A percentile compares a stretch with the other conserved stretches of the same genome.
These are phyloP conservation scores for Drosophila neotestacea DNA, from an alignment of 2,888 invertebrate species.

Conservation along the genomic window DNA sequence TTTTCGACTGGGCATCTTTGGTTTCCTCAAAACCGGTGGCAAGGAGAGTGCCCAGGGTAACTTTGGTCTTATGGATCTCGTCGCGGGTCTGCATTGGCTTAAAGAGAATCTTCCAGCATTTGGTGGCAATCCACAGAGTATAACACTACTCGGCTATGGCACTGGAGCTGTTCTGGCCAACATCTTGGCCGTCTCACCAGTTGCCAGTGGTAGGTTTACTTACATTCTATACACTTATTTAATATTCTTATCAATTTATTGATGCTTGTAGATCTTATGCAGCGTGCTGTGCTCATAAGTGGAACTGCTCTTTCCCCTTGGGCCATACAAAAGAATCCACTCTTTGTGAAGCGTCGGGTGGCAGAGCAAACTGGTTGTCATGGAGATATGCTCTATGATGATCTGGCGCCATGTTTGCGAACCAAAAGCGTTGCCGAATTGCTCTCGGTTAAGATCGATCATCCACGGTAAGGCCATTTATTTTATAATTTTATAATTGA, in stretches of 20 bases:
- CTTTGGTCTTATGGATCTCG: conserved; percentile 95
- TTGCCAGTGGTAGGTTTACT: conserved; percentile 91
- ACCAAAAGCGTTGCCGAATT: conserved; percentile 91
- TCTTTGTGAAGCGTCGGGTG: conserved; percentile 92
- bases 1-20: conserved; percentile 95
- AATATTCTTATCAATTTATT: not conserved
- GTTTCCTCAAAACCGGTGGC: conserved; percentile 95
- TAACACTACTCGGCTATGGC: conserved; percentile 98
- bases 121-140: conserved; percentile 96
- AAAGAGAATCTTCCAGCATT: conserved; percentile 97
- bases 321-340: conserved; percentile 94
- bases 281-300: conserved; percentile 94
- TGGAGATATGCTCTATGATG: conserved; percentile 92
- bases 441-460: conserved; percentile 90
- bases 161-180: conserved; percentile 98
- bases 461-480: conserved; percentile 87
- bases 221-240: not conserved
- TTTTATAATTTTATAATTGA: no score
- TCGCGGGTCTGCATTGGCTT: conserved; percentile 98
- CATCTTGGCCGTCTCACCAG: conserved; percentile 97
- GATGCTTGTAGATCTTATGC: conserved; percentile 90
- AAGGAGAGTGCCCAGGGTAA: conserved; percentile 96
- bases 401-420: conserved; percentile 93
- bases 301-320: conserved; percentile 96
- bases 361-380: conserved; percentile 94